Conservation (phyloP, 2,797 vertebrate genomes). For the Thalassophryne amazonica region DNA sequence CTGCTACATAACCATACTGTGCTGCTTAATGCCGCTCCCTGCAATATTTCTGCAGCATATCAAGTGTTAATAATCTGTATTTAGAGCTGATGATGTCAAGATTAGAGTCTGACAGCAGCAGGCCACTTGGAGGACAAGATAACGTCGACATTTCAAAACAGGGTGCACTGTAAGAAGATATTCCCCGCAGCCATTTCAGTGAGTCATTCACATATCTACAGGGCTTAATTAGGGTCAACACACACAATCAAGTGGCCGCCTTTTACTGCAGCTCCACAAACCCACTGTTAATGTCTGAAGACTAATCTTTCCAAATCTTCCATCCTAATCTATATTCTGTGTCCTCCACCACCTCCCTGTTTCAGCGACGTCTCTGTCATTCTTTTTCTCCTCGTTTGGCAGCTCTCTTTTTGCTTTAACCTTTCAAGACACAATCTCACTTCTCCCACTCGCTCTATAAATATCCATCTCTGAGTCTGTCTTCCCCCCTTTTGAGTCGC, state of each 20-base stretch:
- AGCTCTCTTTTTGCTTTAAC: slow-evolving; percentile 51
- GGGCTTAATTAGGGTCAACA: slow-evolving; percentile 56
- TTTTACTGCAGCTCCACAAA: slow-evolving; percentile 23
- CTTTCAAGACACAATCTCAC: slow-evolving; percentile 58
- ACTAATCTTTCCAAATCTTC: slow-evolving; percentile 28
- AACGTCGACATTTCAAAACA: slow-evolving; percentile 19
- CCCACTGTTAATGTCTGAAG: slow-evolving; percentile 37
- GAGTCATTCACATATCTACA: slow-evolving; percentile 52
- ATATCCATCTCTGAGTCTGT: slow-evolving; percentile 52
- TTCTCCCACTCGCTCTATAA: slow-evolving; percentile 64
- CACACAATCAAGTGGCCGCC: slow-evolving; percentile 39
- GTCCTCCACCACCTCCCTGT: slow-evolving; percentile 16
- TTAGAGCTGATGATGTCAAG: slow-evolving; percentile 9
- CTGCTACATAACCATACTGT: too few relatives aligned
- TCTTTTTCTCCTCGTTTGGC: slow-evolving; percentile 32
- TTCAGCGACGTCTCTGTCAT: slow-evolving; percentile 27
- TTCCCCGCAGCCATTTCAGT: slow-evolving; percentile 42
- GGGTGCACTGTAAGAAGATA: slow-evolving; percentile 21
- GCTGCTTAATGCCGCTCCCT: slow-evolving; percentile 30
- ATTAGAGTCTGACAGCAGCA: neutral
- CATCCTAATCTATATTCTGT: slow-evolving; percentile 37
- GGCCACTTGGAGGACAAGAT: neutral
- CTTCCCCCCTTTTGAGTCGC: slow-evolving; percentile 6
- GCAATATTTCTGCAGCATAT: slow-evolving; percentile 19
- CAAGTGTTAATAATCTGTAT: slow-evolving; percentile 16